These are phyloP conservation scores for Astropecten irregularis DNA, from an alignment of 53 echinoderm and acorn worm species.

Conservation along the genomic window DNA sequence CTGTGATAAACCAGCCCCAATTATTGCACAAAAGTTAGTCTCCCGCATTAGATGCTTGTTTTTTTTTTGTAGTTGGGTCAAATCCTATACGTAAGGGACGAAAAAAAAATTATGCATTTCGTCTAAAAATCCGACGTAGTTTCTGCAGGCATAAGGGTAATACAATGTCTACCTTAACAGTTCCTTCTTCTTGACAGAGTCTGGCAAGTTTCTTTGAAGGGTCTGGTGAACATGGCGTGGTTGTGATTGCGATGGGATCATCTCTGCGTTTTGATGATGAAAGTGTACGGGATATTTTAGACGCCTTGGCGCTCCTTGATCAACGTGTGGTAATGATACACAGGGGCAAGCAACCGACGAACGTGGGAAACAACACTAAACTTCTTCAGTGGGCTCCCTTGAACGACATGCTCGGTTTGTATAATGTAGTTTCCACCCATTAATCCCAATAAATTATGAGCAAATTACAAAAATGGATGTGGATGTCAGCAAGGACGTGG, in stretches of 20 bases:
- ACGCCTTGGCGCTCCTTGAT: background rate
- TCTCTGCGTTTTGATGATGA: constrained; percentile 7
- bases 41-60: no score
- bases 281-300: background rate
- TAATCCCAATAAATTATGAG: no score
- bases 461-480: no score
- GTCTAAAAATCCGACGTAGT: no score
- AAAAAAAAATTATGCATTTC: no score
- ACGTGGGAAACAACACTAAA: constrained; percentile 31
- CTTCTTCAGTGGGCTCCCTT: background rate
- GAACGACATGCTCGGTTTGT: constrained; percentile 10
- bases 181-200: background rate
- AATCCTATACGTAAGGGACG: no score
- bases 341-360: background rate
- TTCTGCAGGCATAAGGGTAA: no score
- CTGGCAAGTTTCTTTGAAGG: constrained; percentile 12
- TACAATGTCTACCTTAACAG: no score
- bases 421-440: background rate
- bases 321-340: constrained; percentile 14
- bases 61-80: no score
- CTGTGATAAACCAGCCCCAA: no score
- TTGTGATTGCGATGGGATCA: constrained; percentile 10
- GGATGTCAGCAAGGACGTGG: no score
- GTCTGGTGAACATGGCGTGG: constrained; percentile 25
- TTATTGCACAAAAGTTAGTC: no score